Base-by-base conservation (phyloP, 2,797 vertebrate genomes). In the Columba guinea region DNA sequence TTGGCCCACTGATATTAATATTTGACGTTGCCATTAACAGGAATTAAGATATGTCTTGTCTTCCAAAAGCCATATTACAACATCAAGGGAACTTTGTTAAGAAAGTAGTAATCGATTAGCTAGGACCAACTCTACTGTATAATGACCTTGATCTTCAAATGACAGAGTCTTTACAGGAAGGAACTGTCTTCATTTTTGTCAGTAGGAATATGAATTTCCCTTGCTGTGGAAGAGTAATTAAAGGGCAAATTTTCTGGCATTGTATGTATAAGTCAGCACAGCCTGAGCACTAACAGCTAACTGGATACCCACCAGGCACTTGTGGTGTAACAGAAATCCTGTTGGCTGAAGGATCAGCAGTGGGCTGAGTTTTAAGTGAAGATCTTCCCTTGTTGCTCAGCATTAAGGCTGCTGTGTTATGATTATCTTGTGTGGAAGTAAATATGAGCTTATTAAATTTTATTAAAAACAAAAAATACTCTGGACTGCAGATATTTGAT, bases 181-280 rank as follows among this genome's bases (percentile, higher is more conserved):
- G 26, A 84, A 46, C 32, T 39, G 49, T 68, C 60, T 83, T 77
- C 81, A 49, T 76, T 88, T 95, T 93, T 91, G 16, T 67, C 49
- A 27, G 55, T 49, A 74, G 24, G 30, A 39, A 44, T 76, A 68
- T 52, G 52, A 89, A 77, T 68, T n/a, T 17, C 52, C 60, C 68
- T 34, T 82, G 46, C 52, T 74, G 70, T 39, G 83, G 39, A 86
- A 76, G 74, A 92, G 67, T 94, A 83, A 94, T 90, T 94, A 88
- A 95, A 91, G 85, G 87, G 84, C 64, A 80, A 34, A 73, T 92
- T 88, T 90, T 88, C 71, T 87, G 74, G 34, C 28, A 52, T 21
- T 59, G 65, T 71, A 28, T 79, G 88, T 46, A 44, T 65, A 82
- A 95, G 19, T 71, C 30, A 65, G 68, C 28, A 0, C 88, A 91